A percentile compares a stretch with the other conserved stretches of the same genome.
phyloP scores from a whole-genome alignment of 2,888 invertebrate genomes.

The Meganola albula region DNA sequence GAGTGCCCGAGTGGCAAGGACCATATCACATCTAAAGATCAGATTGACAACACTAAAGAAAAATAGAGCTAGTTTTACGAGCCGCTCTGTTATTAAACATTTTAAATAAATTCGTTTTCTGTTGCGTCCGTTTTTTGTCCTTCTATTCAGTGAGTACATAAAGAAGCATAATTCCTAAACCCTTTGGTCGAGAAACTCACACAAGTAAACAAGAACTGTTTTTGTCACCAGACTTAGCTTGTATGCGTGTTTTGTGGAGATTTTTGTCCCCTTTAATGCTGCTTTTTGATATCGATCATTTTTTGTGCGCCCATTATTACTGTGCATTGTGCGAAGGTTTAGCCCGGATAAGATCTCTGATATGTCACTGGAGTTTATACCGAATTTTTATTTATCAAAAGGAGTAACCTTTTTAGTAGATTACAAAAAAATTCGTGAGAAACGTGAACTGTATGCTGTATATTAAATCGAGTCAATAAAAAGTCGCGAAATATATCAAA shows the following conservation, averaged over 20 bases:
- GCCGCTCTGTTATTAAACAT: slow-evolving; percentile 73
- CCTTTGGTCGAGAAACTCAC: slow-evolving; percentile 60
- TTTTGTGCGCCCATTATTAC: slow-evolving; percentile 71
- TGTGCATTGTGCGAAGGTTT: slow-evolving; percentile 69
- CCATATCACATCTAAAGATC: slow-evolving; percentile 71
- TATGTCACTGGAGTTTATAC: slow-evolving; percentile 68
- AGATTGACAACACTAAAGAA: slow-evolving; percentile 66
- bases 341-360: slow-evolving; percentile 72
- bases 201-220: slow-evolving; percentile 49
- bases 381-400: slow-evolving; percentile 58
- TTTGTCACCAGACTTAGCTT: slow-evolving; percentile 53
- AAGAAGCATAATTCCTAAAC: slow-evolving; percentile 58
- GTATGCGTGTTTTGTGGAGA: slow-evolving; percentile 52
- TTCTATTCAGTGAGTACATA: slow-evolving; percentile 49
- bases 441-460: slow-evolving; percentile 19
- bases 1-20: slow-evolving; percentile 64
- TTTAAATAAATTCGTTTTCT: slow-evolving; percentile 62
- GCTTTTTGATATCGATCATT: slow-evolving; percentile 73
- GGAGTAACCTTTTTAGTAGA: slow-evolving; percentile 60
- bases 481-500: slow-evolving; percentile 11
- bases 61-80: slow-evolving; percentile 67
- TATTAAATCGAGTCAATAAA: slow-evolving; percentile 26
- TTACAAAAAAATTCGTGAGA: slow-evolving; percentile 54
- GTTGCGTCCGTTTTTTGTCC: slow-evolving; percentile 56
- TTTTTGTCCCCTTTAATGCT: slow-evolving; percentile 66